A percentile compares a stretch with the other conserved stretches of the same genome.
phyloP scores from a whole-genome alignment of 2,888 invertebrate species.

The Candidula unifasciata region DNA sequence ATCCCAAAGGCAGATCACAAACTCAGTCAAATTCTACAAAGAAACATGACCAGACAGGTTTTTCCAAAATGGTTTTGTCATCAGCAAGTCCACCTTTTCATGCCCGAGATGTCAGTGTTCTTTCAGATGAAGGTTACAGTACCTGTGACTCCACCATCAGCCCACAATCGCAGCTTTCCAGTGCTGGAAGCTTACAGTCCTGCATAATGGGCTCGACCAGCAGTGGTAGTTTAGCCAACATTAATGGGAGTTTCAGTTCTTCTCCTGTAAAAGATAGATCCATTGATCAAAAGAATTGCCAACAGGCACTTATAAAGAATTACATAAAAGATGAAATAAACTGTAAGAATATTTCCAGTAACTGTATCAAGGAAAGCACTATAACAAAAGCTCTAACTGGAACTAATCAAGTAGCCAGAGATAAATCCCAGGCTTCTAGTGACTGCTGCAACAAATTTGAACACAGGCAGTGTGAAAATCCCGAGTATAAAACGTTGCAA shows the following conservation, averaged over 20 bases:
- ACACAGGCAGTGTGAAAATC: neutral
- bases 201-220: slow-evolving; percentile 23
- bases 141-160: slow-evolving; percentile 35
- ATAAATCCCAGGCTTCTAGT: neutral
- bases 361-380: neutral
- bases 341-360: neutral
- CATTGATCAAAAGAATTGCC: neutral
- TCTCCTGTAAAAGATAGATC: neutral
- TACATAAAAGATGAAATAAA: neutral
- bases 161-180: neutral
- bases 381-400: neutral
- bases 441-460: neutral
- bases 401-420: neutral
- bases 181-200: neutral
- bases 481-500: neutral
- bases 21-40: too few species aligned
- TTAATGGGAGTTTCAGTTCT: neutral
- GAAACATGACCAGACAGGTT: too few species aligned
- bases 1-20: too few species aligned
- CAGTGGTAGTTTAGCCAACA: slow-evolving; percentile 5
- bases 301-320: neutral
- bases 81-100: neutral
- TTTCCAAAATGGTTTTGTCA: neutral
- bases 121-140: slow-evolving; percentile 45
- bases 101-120: neutral